Conservation (phyloP, 2,113 vertebrate species). For the Hucho hucho region DNA sequence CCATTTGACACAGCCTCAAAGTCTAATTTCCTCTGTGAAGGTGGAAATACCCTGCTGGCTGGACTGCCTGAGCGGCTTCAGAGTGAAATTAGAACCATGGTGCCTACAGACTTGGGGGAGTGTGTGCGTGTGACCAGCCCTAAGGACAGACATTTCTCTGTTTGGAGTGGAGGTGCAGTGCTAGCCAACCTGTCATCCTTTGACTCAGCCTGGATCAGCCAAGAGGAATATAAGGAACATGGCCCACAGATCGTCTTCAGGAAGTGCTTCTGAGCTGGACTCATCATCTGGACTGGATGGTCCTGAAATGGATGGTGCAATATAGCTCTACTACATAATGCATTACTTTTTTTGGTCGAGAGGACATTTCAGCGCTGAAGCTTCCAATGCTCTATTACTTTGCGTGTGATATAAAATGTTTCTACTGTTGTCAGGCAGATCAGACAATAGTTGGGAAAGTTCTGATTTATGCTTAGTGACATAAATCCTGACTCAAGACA, state of each 20-base stretch:
- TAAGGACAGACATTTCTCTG: conserved; percentile 63
- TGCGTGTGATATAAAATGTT: no score
- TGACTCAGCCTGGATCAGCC: conserved; percentile 66
- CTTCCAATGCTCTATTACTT: no score
- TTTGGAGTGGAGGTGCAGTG: conserved; percentile 72
- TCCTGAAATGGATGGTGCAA: neutral
- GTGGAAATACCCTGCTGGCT: conserved; percentile 70
- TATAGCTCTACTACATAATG: conserved; percentile 8
- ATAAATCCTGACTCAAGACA: no score
- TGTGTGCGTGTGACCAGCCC: conserved; percentile 60
- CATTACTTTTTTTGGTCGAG: no score
- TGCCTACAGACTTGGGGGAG: conserved; percentile 33
- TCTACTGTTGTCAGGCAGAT: no score
- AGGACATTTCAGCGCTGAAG: no score
- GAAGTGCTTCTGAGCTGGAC: conserved; percentile 71
- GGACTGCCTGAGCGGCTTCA: conserved; percentile 70
- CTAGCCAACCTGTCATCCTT: conserved; percentile 61
- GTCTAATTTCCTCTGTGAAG: conserved; percentile 32
- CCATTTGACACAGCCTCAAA: neutral
- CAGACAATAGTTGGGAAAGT: no score
- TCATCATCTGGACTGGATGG: neutral
- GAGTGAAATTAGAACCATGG: conserved; percentile 57
- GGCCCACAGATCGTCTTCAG: conserved; percentile 71
- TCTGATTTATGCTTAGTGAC: no score
- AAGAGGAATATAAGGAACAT: conserved; percentile 67